These are phyloP conservation scores for Herminia tarsipennalis DNA, from an alignment of 2,888 invertebrate species.

Conservation along the genomic window DNA sequence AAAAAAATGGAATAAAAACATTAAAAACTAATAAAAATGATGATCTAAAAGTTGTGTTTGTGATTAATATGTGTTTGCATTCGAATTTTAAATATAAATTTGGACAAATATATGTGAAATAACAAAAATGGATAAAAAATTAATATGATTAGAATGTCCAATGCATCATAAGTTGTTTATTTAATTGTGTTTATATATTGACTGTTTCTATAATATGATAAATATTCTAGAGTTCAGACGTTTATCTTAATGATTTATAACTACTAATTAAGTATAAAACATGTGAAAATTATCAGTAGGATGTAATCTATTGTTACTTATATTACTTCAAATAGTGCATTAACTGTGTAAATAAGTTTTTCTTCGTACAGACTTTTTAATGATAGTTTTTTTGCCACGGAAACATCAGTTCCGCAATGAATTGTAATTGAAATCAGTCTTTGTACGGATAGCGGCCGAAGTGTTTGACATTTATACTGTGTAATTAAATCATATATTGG, in stretches of 20 bases:
- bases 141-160: not conserved
- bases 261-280: constrained; percentile 1
- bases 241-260: not conserved
- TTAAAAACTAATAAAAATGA: too few species aligned
- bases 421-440: constrained; percentile 31
- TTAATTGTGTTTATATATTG: not conserved
- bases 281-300: constrained; percentile 31
- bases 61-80: too few species aligned
- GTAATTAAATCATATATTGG: not conserved
- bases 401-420: constrained; percentile 32
- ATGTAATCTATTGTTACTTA: constrained; percentile 14
- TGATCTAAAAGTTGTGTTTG: too few species aligned
- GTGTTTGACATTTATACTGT: constrained; percentile 16
- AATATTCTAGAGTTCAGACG: not conserved
- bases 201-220: not conserved
- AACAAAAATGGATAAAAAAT: constrained; percentile 8
- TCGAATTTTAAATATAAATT: constrained; percentile 6
- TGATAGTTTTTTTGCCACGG: constrained; percentile 38
- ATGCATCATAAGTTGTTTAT: not conserved
- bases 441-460: constrained; percentile 12
- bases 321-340: constrained; percentile 28
- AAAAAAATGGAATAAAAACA: too few species aligned
- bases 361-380: constrained; percentile 19
- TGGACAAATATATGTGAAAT: not conserved
- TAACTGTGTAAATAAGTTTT: constrained; percentile 30